A percentile compares a stretch with the other conserved stretches of the same genome.
Conservation (phyloP, 2,888 invertebrate genomes). For the Lasioglossum leucozonium region DNA sequence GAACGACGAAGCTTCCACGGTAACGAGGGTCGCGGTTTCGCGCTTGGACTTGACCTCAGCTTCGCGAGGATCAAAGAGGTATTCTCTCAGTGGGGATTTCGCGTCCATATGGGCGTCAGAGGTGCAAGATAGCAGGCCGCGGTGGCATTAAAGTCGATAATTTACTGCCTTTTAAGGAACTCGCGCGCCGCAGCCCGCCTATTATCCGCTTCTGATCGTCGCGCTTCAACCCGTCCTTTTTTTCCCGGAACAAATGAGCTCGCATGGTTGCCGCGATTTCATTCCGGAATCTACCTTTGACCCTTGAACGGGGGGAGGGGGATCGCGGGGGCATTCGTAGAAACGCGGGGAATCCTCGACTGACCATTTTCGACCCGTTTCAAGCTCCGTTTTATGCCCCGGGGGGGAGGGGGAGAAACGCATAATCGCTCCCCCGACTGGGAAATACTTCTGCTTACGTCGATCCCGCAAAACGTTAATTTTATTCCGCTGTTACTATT, state of each 20-base stretch:
- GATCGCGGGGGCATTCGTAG: not conserved
- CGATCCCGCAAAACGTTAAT: not conserved
- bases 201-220: constrained; percentile 73
- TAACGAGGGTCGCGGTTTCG: constrained; percentile 53
- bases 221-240: constrained; percentile 46
- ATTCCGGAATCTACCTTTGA: constrained; percentile 34
- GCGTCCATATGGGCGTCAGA: constrained; percentile 63
- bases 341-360: constrained; percentile 1
- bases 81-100: constrained; percentile 65
- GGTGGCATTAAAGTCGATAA: constrained; percentile 68
- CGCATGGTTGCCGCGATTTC: constrained; percentile 44
- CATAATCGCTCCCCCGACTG: not conserved
- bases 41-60: constrained; percentile 49
- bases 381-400: constrained; percentile 2
- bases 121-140: constrained; percentile 66
- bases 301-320: not conserved
- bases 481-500: constrained; percentile 1
- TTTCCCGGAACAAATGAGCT: constrained; percentile 56
- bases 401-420: not conserved
- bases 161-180: constrained; percentile 68
- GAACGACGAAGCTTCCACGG: constrained; percentile 46
- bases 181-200: constrained; percentile 50
- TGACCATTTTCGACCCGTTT: not conserved
- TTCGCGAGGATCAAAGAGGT: constrained; percentile 61
- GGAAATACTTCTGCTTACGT: not conserved